phyloP scores from a whole-genome alignment of 2,113 vertebrate genomes.

The Dasypus novemcinctus region DNA sequence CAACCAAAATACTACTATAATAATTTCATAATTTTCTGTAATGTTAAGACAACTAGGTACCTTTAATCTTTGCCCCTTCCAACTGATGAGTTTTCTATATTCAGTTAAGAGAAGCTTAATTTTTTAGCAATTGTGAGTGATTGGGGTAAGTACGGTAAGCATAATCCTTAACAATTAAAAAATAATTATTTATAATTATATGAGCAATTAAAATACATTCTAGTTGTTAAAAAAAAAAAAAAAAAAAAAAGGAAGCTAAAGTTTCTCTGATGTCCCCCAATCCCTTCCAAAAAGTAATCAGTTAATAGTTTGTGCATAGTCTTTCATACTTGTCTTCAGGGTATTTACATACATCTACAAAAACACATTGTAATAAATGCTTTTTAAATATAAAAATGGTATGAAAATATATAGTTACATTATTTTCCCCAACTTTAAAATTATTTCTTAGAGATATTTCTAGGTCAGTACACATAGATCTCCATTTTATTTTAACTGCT shows the following conservation, averaged over 20 bases:
- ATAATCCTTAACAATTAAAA: not conserved
- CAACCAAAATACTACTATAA: not conserved
- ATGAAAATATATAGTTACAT: not conserved
- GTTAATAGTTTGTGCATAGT: not conserved
- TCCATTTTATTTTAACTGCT: not conserved
- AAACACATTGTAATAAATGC: not conserved
- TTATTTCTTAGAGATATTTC: conserved; percentile 14
- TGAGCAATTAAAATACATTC: no score
- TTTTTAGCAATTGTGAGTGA: not conserved
- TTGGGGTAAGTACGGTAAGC: not conserved
- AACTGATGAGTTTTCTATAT: not conserved
- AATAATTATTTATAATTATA: no score
- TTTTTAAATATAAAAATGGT: conserved; percentile 8
- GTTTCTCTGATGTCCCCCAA: not conserved
- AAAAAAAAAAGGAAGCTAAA: not conserved
- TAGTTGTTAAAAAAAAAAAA: no score
- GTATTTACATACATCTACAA: not conserved
- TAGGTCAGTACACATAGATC: not conserved
- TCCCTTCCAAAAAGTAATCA: no score
- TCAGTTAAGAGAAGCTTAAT: conserved; percentile 9
- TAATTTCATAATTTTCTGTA: not conserved
- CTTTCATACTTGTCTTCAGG: not conserved
- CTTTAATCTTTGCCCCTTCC: conserved; percentile 15
- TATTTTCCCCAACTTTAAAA: not conserved
- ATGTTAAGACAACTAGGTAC: not conserved